Evolutionary conservation across 2,888 invertebrate genomes (phyloP).

Genomic region (Lagria hirta): DNA sequence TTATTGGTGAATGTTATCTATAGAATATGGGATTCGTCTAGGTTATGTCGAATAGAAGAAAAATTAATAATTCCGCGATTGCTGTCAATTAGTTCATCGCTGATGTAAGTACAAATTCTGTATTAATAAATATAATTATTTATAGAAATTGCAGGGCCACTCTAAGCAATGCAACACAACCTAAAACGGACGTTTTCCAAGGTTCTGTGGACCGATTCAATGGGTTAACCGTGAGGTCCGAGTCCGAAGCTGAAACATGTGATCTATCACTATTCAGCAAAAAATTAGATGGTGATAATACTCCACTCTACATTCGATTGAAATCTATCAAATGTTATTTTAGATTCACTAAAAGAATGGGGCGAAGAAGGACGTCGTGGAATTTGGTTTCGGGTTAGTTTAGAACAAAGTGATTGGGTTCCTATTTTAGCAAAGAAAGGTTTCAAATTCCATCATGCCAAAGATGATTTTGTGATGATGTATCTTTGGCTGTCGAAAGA

Average conservation of each 20-base stretch:
- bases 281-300: constrained; percentile 61
- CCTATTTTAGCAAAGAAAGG: constrained; percentile 74
- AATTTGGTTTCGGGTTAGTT: constrained; percentile 79
- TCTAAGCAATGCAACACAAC: too few species aligned
- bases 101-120: constrained; percentile 1
- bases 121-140: neutral
- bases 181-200: constrained; percentile 51
- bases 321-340: constrained; percentile 35
- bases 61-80: constrained; percentile 1
- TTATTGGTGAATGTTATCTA: constrained; percentile 7
- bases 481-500: constrained; percentile 75
- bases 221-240: constrained; percentile 73
- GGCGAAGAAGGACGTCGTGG: constrained; percentile 63
- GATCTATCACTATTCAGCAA: constrained; percentile 55
- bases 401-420: constrained; percentile 72
- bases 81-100: neutral
- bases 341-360: constrained; percentile 75
- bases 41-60: constrained; percentile 7
- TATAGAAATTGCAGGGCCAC: constrained; percentile 10
- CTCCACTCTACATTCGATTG: constrained; percentile 3
- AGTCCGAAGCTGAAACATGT: constrained; percentile 58
- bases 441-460: constrained; percentile 87
- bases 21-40: constrained; percentile 3
- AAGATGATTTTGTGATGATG: constrained; percentile 76
- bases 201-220: constrained; percentile 66